Evolutionary conservation across 1,140 invertebrate species (phyloP).

Genomic region (Charaxes varanes): DNA sequence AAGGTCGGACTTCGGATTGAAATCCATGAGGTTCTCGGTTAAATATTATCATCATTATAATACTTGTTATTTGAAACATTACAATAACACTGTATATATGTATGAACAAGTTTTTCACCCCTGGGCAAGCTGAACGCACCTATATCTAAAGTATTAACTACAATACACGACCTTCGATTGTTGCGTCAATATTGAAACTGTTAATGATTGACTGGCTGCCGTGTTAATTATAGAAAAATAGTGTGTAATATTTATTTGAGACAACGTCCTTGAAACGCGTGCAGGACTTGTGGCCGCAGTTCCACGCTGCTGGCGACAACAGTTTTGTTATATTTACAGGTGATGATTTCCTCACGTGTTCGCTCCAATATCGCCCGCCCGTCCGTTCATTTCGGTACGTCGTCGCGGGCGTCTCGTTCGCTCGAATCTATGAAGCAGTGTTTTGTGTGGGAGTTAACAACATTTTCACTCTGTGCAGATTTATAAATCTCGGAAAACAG

Average conservation of each 20-base stretch:
- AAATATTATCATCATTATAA: too few species aligned
- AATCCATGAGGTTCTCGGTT: too few species aligned
- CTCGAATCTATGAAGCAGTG: slow-evolving; percentile 37
- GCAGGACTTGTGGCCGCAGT: slow-evolving; percentile 18
- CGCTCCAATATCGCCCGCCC: slow-evolving; percentile 36
- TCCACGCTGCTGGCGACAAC: slow-evolving; percentile 12
- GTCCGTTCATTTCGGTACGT: slow-evolving; percentile 34
- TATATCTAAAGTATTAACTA: slow-evolving; percentile 25
- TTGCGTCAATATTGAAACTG: slow-evolving; percentile 37
- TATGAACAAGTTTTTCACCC: too few species aligned
- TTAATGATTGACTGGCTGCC: slow-evolving; percentile 39
- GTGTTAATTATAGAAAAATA: slow-evolving; percentile 30
- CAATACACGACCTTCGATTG: slow-evolving; percentile 31
- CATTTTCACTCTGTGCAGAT: slow-evolving; percentile 53
- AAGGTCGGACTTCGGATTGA: too few species aligned
- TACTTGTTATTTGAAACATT: too few species aligned
- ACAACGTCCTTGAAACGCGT: slow-evolving; percentile 12
- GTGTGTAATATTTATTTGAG: slow-evolving; percentile 30
- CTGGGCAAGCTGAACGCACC: too few species aligned
- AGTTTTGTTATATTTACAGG: slow-evolving; percentile 51
- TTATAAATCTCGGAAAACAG: slow-evolving; percentile 49
- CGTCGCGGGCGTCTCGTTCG: slow-evolving; percentile 49
- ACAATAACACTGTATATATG: too few species aligned
- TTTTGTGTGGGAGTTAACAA: slow-evolving; percentile 50
- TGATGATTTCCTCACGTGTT: slow-evolving; percentile 51